These are phyloP conservation scores for Chelidonichthys spinosus DNA, from an alignment of 2,797 vertebrate genomes.

Conservation along the genomic window DNA sequence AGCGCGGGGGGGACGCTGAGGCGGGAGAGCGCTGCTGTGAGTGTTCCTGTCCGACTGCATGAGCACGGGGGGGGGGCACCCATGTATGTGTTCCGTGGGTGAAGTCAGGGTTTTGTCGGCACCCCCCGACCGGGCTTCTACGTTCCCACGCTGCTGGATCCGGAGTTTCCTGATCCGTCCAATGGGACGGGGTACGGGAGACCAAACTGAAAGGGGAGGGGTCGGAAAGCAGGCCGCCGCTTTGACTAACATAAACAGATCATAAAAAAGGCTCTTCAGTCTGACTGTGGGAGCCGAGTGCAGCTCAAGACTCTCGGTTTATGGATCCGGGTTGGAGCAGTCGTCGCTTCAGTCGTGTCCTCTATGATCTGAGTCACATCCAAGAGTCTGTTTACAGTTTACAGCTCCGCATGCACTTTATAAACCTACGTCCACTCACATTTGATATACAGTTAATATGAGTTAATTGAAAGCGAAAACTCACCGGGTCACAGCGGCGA, in stretches of 20 bases:
- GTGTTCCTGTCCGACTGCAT: constrained; percentile 25
- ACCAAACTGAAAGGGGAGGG: constrained; percentile 20
- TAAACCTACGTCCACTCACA: constrained; percentile 40
- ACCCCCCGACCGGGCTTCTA: constrained; percentile 27
- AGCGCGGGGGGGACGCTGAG: constrained; percentile 22
- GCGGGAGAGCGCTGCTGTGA: constrained; percentile 1
- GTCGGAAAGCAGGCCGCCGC: constrained; percentile 62
- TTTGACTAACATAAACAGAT: constrained; percentile 75
- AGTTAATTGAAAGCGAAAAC: constrained; percentile 43
- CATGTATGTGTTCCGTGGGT: constrained; percentile 5
- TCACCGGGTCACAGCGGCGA: constrained; percentile 40
- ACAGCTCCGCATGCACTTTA: constrained; percentile 42
- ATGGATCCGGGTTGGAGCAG: constrained; percentile 43
- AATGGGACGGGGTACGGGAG: constrained; percentile 27
- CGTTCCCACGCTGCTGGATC: constrained; percentile 65
- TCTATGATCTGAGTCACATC: constrained; percentile 32
- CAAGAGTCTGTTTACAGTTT: constrained; percentile 47
- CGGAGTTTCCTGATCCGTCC: constrained; percentile 53
- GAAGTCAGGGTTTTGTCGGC: constrained; percentile 19
- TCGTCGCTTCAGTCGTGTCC: constrained; percentile 34
- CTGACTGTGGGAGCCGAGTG: constrained; percentile 59
- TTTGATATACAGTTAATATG: constrained; percentile 32
- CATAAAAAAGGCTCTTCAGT: constrained; percentile 74
- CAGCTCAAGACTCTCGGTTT: constrained; percentile 42
- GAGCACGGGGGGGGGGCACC: neutral